A percentile compares a stretch with the other conserved stretches of the same genome.
Evolutionary conservation across 1,140 invertebrate genomes (phyloP).

Genomic region (Colletes gigas): DNA sequence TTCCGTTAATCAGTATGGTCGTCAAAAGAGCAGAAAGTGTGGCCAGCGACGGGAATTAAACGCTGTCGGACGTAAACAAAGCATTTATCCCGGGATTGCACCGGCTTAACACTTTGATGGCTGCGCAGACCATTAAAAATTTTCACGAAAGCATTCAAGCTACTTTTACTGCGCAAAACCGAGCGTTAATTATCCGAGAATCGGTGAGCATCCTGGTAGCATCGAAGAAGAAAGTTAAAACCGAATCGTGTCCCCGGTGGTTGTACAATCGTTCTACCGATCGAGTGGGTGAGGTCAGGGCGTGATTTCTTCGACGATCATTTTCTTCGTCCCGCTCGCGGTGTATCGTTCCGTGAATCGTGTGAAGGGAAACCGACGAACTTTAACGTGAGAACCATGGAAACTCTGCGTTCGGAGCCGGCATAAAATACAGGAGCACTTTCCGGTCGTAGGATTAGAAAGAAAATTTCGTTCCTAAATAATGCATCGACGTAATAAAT

Average conservation of each 20-base stretch:
- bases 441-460: too few species aligned
- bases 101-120: too few species aligned
- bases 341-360: not conserved
- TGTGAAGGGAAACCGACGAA: constrained; percentile 30
- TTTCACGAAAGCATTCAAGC: too few species aligned
- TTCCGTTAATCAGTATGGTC: not conserved
- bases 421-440: too few species aligned
- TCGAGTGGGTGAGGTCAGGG: constrained; percentile 4
- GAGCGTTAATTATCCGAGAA: too few species aligned
- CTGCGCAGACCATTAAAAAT: too few species aligned
- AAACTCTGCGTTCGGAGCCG: constrained; percentile 1
- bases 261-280: constrained; percentile 11
- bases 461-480: too few species aligned
- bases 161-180: too few species aligned
- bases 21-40: constrained; percentile 6
- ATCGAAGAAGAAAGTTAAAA: too few species aligned
- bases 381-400: constrained; percentile 35
- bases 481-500: too few species aligned
- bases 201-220: too few species aligned
- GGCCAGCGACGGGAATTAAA: not conserved
- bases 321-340: constrained; percentile 6
- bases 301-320: constrained; percentile 23
- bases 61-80: not conserved
- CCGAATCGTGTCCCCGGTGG: too few species aligned
- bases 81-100: not conserved